Evolutionary conservation across 2,113 vertebrate genomes (phyloP), one percentile per base, ranked within the genome.

Genomic region (Cavia porcellus): DNA sequence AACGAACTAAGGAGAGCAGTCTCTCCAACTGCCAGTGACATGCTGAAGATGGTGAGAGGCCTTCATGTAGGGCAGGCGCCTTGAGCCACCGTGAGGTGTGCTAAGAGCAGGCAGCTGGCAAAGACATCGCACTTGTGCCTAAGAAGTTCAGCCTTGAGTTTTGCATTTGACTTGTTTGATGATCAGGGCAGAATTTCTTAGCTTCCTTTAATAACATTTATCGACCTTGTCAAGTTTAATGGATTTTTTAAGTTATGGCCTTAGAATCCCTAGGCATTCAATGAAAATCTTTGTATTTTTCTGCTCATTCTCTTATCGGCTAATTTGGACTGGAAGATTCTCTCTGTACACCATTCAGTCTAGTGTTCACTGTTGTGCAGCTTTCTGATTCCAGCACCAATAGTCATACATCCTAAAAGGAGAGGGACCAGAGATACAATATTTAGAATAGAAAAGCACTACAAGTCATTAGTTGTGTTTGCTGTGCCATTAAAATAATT

Each of bases 31-130:
- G 97, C 98, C 3, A 97, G 89, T n/a, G 97, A 98, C 97, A 99
- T 98, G 97, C 62, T 99, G 30, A 98, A 98, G 96, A 99, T 98
- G 98, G 98, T 98, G 97, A 98, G 89, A 77, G 8, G 24, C 3
- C 32, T 6, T 22, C 19, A 17, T 8, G n/a, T 0, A 61, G 24
- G n/a, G 57, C 47, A 52, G 81, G 7, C 38, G 70, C 12, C 7
- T 10, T n/a, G 22, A 59, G 47, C 22, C 28, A 7, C 28, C 6
- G 1, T 3, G 30, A 66, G 55, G 17, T 38, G 14, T 32, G 28
- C 9, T 35, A 28, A 52, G 22, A 22, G n/a, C 42, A 42, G 74
- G 24, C 8, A 47, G 24, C 55, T 47, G 30, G 47, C n/a, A 45
- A 28, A 4, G n/a, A 10, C 12, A 38, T 38, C 68, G 35, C 32